Conservation (phyloP, 2,888 invertebrate genomes). For the Dynastes hyllus region DNA sequence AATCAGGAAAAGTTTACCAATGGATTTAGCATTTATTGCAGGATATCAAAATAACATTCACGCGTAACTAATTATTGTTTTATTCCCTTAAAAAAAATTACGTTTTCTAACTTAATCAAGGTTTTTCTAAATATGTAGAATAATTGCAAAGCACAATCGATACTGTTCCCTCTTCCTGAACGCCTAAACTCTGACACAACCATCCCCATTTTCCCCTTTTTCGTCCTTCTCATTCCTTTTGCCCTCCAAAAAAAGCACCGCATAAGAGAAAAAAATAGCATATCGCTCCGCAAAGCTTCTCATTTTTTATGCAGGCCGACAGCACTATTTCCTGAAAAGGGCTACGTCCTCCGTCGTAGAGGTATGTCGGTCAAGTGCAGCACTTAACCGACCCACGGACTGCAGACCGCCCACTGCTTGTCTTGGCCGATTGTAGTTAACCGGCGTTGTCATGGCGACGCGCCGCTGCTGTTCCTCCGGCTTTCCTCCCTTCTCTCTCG, state of each 20-base stretch:
- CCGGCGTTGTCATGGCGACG: conserved; percentile 6
- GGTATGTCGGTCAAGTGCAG: conserved; percentile 49
- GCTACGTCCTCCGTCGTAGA: conserved; percentile 40
- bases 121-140: too few relatives aligned
- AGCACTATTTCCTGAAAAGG: conserved; percentile 50
- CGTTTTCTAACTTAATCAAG: too few relatives aligned
- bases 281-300: conserved; percentile 9
- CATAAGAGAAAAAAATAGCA: conserved; percentile 14
- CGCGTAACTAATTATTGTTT: too few relatives aligned
- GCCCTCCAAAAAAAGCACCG: background rate
- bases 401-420: background rate
- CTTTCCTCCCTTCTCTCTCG: background rate
- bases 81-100: too few relatives aligned
- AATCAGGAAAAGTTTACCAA: too few relatives aligned
- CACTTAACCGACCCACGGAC: background rate
- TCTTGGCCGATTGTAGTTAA: conserved; percentile 6
- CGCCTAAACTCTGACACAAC: background rate
- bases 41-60: too few relatives aligned
- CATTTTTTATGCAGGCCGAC: conserved; percentile 50
- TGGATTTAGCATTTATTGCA: too few relatives aligned
- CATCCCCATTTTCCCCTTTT: too few relatives aligned
- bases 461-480: background rate
- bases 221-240: background rate
- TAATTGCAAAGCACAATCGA: background rate
- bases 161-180: background rate